Evolutionary conservation across 2,888 invertebrate genomes (phyloP), one percentile per base, ranked within the genome.

Genomic region (Crepidodera aurea): DNA sequence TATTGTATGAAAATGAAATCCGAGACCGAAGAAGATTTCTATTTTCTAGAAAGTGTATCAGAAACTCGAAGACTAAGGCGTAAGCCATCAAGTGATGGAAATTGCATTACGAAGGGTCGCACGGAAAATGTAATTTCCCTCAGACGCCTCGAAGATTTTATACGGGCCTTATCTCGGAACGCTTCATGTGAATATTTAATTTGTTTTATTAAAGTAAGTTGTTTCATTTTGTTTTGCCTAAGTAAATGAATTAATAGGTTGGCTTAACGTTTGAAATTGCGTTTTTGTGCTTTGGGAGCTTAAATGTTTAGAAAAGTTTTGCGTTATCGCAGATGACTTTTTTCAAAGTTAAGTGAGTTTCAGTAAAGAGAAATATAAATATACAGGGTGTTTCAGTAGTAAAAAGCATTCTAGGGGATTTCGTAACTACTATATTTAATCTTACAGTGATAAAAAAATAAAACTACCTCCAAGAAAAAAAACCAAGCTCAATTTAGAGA

Each of bases 31-130:
- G 27, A 39, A 56, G 39, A 39, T 57, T 57, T 50, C 57, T 50
- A 57, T 57, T 57, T 50, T 32, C 57, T 50, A 50, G 48, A 57
- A 57, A 60, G 55, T 60, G 60, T 60, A 60, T 60, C 60, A 58
- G 51, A 44, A 56, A 53, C 56, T 64, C 59, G 59, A 62, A 66
- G 60, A 57, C 69, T 67, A 51, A 66, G 69, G 69, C 71, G 71
- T 68, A 74, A 73, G 73, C 75, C 74, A 76, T 76, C 75, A 75
- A 75, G 73, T 77, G 76, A 76, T 76, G 76, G 76, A 76, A 77
- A 76, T 76, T 75, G 71, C 71, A 75, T 77, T 77, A 76, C 71
- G 71, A 71, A 71, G 75, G 76, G 75, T 74, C 73, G 73, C 71
- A 70, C 71, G 65, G 75, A 75, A 76, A 77, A 75, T 75, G 76